Conservation (phyloP, 2,113 vertebrate genomes). For the Onychostoma macrolepis region DNA sequence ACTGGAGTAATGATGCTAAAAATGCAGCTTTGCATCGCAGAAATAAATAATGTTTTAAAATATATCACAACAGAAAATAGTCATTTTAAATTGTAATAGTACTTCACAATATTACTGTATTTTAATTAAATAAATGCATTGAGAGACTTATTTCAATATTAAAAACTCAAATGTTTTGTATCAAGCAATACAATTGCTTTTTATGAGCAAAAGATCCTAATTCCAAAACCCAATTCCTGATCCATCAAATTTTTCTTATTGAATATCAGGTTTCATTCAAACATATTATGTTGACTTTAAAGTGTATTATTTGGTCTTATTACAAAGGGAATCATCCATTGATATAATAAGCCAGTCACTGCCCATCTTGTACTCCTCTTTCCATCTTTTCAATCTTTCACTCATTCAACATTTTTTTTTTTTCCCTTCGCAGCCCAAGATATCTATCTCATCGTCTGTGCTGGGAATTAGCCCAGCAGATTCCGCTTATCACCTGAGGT, state of each 20-base stretch:
- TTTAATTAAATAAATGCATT: background rate
- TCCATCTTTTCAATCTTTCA: slow-evolving; percentile 24
- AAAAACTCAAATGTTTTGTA: background rate
- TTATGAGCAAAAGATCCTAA: background rate
- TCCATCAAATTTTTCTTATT: background rate
- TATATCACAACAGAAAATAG: background rate
- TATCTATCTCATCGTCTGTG: slow-evolving; percentile 51
- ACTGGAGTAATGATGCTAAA: background rate
- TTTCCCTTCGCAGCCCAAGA: background rate
- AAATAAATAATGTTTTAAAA: background rate
- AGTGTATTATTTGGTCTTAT: background rate
- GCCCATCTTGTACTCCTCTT: background rate
- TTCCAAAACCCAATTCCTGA: background rate
- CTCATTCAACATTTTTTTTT: slow-evolving; percentile 17
- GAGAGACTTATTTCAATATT: background rate
- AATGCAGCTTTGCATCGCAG: background rate
- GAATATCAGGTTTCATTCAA: background rate
- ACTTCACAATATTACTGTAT: background rate
- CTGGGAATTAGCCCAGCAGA: slow-evolving; percentile 31
- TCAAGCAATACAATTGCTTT: background rate
- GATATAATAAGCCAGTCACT: slow-evolving; percentile 28
- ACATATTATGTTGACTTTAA: background rate
- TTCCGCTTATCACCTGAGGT: slow-evolving; percentile 47
- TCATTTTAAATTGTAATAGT: background rate
- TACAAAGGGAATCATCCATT: background rate